Percentiles rank a stretch among this genome's conserved stretches.
Evolutionary conservation across 1,140 invertebrate species (phyloP).

Genomic region (Aphaenogaster ashmeadi): DNA sequence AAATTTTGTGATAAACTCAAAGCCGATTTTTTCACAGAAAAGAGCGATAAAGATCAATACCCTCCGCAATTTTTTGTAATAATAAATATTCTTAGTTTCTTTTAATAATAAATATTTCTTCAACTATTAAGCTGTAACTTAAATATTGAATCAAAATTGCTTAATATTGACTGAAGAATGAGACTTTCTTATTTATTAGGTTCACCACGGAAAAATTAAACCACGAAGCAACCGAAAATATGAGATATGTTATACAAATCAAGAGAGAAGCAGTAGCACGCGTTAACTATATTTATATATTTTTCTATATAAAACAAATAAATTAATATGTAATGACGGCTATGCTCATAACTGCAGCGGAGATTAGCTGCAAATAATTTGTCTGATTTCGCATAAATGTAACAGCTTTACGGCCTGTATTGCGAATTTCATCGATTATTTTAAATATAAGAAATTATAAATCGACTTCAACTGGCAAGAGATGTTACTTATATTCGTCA

Average conservation of each 20-base stretch:
- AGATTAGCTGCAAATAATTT: not conserved
- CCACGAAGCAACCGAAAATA: not conserved
- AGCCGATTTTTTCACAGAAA: not conserved
- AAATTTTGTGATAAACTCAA: not conserved
- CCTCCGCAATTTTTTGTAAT: not conserved
- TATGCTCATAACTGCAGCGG: not conserved
- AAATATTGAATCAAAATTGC: not conserved
- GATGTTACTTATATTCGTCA: too few relatives aligned
- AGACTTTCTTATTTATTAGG: not conserved
- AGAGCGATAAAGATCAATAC: not conserved
- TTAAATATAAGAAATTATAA: too few relatives aligned
- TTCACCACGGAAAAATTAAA: not conserved
- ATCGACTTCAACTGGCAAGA: too few relatives aligned
- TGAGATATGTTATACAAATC: not conserved
- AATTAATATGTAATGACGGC: not conserved
- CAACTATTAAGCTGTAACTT: not conserved
- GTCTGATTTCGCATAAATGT: not conserved
- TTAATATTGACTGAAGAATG: not conserved
- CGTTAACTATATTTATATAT: not conserved
- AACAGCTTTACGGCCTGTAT: not conserved
- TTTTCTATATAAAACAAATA: not conserved
- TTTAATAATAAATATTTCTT: slow-evolving; percentile 23
- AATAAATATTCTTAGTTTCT: not conserved
- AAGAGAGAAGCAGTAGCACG: not conserved
- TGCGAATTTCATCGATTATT: slow-evolving; percentile 3